Conservation (phyloP, 2,888 invertebrate genomes). For the Harpalus rufipes region DNA sequence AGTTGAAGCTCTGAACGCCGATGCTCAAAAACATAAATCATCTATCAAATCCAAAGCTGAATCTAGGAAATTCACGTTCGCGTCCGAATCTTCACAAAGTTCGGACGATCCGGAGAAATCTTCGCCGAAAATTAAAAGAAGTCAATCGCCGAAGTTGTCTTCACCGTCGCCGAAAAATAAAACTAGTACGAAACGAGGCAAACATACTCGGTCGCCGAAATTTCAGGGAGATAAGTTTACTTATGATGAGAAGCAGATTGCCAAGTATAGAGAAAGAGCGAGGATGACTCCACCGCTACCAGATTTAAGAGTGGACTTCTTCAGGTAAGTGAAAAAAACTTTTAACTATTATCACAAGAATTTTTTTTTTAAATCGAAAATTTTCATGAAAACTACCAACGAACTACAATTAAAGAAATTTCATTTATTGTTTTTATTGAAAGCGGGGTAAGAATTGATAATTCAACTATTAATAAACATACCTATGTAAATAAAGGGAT, state of each 20-base stretch:
- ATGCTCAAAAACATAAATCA: slow-evolving; percentile 49
- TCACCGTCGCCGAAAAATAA: slow-evolving; percentile 57
- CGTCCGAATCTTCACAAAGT: slow-evolving; percentile 58
- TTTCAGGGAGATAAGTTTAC: slow-evolving; percentile 75
- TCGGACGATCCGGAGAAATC: slow-evolving; percentile 68
- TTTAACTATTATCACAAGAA: too few species aligned
- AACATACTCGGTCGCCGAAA: slow-evolving; percentile 72
- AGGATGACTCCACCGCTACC: slow-evolving; percentile 81
- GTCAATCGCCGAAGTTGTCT: slow-evolving; percentile 71
- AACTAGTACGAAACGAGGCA: slow-evolving; percentile 8
- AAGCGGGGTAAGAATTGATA: too few species aligned
- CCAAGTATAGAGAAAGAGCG: slow-evolving; percentile 74
- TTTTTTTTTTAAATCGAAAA: too few species aligned
- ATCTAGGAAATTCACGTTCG: slow-evolving; percentile 57
- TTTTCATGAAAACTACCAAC: too few species aligned
- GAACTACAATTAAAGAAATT: too few species aligned
- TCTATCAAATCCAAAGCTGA: slow-evolving; percentile 61
- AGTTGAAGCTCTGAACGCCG: slow-evolving; percentile 59
- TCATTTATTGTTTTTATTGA: too few species aligned
- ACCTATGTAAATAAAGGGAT: too few species aligned
- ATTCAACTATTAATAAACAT: too few species aligned
- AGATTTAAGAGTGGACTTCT: slow-evolving; percentile 82
- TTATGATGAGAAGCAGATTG: slow-evolving; percentile 76
- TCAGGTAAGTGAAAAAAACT: slow-evolving; percentile 70
- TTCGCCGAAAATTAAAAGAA: slow-evolving; percentile 72